Percentiles rank a stretch among this genome's conserved stretches.
phyloP scores from a whole-genome alignment of 1,140 invertebrate species.

The Apis cerana region DNA sequence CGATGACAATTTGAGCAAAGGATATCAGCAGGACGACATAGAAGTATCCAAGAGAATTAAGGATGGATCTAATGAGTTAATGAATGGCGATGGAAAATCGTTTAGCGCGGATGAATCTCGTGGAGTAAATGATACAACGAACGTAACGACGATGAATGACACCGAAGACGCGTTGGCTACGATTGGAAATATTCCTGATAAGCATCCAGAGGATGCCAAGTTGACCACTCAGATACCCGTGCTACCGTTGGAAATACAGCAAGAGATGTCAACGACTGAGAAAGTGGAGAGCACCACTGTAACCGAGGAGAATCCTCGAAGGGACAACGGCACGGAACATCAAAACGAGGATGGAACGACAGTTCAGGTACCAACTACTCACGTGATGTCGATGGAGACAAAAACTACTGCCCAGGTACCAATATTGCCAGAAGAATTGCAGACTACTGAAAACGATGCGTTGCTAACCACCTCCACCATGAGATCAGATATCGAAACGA shows the following conservation, averaged over 20 bases:
- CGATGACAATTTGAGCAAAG: constrained; percentile 69
- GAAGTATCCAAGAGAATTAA: constrained; percentile 24
- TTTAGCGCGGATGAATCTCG: not conserved
- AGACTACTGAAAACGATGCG: constrained; percentile 66
- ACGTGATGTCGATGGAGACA: constrained; percentile 61
- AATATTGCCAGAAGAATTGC: constrained; percentile 76
- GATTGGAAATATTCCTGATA: constrained; percentile 45
- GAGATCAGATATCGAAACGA: constrained; percentile 18
- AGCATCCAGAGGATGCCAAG: constrained; percentile 70
- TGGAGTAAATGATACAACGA: not conserved
- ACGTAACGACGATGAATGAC: not conserved
- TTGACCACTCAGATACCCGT: constrained; percentile 76
- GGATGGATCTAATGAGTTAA: constrained; percentile 34
- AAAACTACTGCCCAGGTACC: constrained; percentile 77
- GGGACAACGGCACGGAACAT: constrained; percentile 47
- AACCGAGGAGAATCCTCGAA: constrained; percentile 14
- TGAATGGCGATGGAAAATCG: constrained; percentile 20
- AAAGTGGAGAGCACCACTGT: constrained; percentile 56
- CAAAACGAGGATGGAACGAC: constrained; percentile 43
- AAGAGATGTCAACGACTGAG: constrained; percentile 73
- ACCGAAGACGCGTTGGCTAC: constrained; percentile 10
- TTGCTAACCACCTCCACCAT: constrained; percentile 41
- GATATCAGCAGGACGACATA: constrained; percentile 49
- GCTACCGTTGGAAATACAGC: constrained; percentile 76
- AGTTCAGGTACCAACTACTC: constrained; percentile 61